phyloP scores from a whole-genome alignment of 2,797 vertebrate genomes.

The Rhinella marina region DNA sequence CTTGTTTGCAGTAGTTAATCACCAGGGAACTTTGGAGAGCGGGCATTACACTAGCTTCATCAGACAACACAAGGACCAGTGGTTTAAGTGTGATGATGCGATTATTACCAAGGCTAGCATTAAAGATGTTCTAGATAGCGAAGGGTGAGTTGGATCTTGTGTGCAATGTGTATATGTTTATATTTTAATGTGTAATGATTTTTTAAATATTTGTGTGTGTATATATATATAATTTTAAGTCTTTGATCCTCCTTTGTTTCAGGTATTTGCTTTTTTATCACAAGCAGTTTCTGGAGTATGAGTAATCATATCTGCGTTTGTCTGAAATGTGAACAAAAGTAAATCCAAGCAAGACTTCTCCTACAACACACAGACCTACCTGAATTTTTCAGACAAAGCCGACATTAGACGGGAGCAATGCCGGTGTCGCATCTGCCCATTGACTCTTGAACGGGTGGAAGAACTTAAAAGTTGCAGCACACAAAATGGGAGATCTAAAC shows the following conservation, averaged over 20 bases:
- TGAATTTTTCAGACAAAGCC: constrained; percentile 76
- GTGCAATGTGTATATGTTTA: background rate
- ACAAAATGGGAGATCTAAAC: constrained; percentile 67
- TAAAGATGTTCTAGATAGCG: constrained; percentile 97
- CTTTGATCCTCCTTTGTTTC: constrained; percentile 41
- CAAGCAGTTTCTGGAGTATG: constrained; percentile 98
- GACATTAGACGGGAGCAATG: constrained; percentile 80
- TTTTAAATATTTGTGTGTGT: too few relatives aligned
- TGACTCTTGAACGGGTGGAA: constrained; percentile 79
- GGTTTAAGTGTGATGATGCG: constrained; percentile 99
- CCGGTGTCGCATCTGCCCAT: constrained; percentile 79
- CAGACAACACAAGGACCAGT: constrained; percentile 99
- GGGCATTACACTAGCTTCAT: constrained; percentile 99
- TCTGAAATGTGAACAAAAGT: constrained; percentile 66
- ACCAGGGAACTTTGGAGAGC: constrained; percentile 98
- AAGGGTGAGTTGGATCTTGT: constrained; percentile 82
- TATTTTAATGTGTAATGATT: too few relatives aligned
- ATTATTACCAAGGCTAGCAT: constrained; percentile 99
- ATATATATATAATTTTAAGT: background rate
- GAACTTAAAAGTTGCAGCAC: constrained; percentile 71
- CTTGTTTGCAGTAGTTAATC: constrained; percentile 98
- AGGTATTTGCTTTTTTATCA: constrained; percentile 99
- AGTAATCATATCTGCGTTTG: constrained; percentile 80
- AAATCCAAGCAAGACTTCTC: constrained; percentile 71
- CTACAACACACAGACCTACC: constrained; percentile 84